These are phyloP conservation scores for Drosophila melanica DNA, from an alignment of 1,140 invertebrate species.

Conservation along the genomic window DNA sequence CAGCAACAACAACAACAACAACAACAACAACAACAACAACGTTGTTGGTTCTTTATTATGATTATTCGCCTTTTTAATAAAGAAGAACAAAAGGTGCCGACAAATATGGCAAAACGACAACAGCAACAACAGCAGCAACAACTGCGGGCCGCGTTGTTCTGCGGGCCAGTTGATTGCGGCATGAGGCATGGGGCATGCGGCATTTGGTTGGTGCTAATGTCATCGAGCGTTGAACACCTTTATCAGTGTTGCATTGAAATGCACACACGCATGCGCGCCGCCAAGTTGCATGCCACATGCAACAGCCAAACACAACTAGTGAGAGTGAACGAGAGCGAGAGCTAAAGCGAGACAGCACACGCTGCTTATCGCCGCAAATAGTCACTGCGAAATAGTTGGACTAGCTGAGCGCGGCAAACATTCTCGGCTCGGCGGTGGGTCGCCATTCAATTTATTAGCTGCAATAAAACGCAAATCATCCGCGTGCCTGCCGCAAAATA, in stretches of 20 bases:
- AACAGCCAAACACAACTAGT: constrained; percentile 30
- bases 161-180: constrained; percentile 52
- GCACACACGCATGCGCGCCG: constrained; percentile 76
- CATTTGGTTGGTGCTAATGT: constrained; percentile 83
- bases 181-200: constrained; percentile 39
- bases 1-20: constrained; percentile 31
- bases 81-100: constrained; percentile 81
- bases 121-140: constrained; percentile 5
- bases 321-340: not conserved
- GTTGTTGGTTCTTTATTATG: constrained; percentile 82
- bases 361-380: constrained; percentile 71
- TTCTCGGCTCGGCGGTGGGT: constrained; percentile 62
- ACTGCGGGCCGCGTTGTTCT: constrained; percentile 9
- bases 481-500: constrained; percentile 16
- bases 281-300: constrained; percentile 68
- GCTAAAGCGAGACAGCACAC: not conserved
- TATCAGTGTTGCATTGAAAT: constrained; percentile 83
- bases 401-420: not conserved
- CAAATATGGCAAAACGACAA: constrained; percentile 77
- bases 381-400: constrained; percentile 50
- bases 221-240: constrained; percentile 83
- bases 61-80: constrained; percentile 83
- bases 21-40: constrained; percentile 32
- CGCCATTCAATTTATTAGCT: constrained; percentile 81
- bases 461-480: constrained; percentile 81